These are phyloP conservation scores for Galemys pyrenaicus DNA, from an alignment of 2,113 vertebrate species.

Conservation along the genomic window DNA sequence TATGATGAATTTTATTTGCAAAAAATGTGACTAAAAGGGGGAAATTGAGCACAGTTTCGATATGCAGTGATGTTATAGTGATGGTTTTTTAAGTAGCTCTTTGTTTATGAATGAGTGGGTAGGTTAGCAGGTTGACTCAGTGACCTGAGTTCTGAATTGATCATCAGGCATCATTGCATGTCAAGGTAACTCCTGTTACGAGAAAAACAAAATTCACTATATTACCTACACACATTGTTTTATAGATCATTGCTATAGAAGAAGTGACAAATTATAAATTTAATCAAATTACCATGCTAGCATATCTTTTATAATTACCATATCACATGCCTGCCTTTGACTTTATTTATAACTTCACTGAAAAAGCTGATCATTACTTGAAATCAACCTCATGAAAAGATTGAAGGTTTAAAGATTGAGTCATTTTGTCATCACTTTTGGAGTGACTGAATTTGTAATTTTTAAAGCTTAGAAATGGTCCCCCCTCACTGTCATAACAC, in stretches of 20 bases:
- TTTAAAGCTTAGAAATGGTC: slow-evolving; percentile 46
- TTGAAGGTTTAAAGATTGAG: slow-evolving; percentile 5
- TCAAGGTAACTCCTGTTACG: neutral
- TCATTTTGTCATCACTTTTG: slow-evolving; percentile 43
- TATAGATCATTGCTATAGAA: neutral
- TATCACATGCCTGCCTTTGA: neutral
- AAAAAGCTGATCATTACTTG: slow-evolving; percentile 11
- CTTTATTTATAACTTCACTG: neutral
- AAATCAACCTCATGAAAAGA: neutral
- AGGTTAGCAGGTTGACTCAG: neutral
- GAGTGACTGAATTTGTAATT: slow-evolving; percentile 46
- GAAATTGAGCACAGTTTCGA: neutral
- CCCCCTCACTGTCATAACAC: slow-evolving; percentile 32
- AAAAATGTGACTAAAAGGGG: neutral
- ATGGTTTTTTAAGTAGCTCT: neutral
- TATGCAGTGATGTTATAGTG: neutral
- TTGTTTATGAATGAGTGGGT: neutral
- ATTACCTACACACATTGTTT: neutral
- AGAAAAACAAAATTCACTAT: slow-evolving; percentile 9
- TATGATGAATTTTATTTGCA: slow-evolving; percentile 32
- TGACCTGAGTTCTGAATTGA: slow-evolving; percentile 17
- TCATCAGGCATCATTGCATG: neutral
- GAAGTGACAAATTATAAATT: neutral
- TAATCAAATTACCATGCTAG: neutral
- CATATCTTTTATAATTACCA: neutral